Evolutionary conservation across 2,797 vertebrate genomes (phyloP).

Genomic region (Saxicola maurus): DNA sequence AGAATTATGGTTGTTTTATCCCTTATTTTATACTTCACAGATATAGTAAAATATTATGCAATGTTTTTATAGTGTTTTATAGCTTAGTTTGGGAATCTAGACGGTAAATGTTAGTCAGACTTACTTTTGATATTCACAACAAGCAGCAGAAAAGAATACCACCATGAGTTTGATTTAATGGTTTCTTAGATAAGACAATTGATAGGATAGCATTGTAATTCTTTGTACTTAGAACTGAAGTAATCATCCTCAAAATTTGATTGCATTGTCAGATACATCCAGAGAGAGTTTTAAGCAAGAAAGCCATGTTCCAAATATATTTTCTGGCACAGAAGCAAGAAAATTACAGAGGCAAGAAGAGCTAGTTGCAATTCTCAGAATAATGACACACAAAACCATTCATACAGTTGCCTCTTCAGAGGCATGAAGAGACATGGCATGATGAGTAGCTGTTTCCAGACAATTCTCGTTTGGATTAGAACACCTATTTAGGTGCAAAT

Average conservation of each 20-base stretch:
- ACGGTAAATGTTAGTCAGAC: neutral
- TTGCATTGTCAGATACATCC: neutral
- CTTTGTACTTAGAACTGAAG: neutral
- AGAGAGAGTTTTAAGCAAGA: conserved; percentile 8
- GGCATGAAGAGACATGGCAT: neutral
- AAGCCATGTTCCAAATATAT: conserved; percentile 2
- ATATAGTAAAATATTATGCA: neutral
- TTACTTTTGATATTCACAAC: neutral
- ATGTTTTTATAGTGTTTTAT: neutral
- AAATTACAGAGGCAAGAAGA: neutral
- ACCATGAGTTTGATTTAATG: neutral
- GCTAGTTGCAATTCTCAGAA: conserved; percentile 14
- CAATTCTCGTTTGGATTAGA: neutral
- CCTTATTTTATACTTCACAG: neutral
- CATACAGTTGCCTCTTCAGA: neutral
- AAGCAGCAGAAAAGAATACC: neutral
- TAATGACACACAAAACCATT: neutral
- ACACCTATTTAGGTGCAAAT: neutral
- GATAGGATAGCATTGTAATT: neutral
- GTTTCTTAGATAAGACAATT: neutral
- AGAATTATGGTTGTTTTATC: neutral
- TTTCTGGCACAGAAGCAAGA: neutral
- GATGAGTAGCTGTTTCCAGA: conserved; percentile 3
- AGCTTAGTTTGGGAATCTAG: neutral
- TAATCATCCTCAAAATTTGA: conserved; percentile 16